phyloP scores from a whole-genome alignment of 2,113 vertebrate species.

The Pachyramphus minor region DNA sequence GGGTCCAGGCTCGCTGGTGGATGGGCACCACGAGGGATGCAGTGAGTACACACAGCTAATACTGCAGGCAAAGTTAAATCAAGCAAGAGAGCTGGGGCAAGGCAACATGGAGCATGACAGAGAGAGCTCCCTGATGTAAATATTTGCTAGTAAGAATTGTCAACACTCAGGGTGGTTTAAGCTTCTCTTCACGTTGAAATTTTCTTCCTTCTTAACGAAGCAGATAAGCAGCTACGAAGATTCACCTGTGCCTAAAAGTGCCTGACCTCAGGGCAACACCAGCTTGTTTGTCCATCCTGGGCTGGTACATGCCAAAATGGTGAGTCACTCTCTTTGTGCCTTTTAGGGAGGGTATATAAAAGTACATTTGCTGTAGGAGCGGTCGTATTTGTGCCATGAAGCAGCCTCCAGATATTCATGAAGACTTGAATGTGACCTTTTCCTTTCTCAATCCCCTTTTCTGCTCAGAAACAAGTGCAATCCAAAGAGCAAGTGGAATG shows the following conservation, averaged over 20 bases:
- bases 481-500: neutral
- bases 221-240: neutral
- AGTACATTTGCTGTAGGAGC: neutral
- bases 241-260: neutral
- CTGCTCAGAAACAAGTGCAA: neutral
- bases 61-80: neutral
- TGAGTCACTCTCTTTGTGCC: neutral
- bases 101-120: neutral
- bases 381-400: neutral
- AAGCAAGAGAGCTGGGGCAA: neutral
- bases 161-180: neutral
- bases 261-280: neutral
- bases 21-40: neutral
- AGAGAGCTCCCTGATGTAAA: neutral
- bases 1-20: neutral
- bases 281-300: neutral
- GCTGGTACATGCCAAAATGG: neutral
- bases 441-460: neutral
- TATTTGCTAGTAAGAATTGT: neutral
- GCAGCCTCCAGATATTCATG: neutral
- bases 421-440: neutral
- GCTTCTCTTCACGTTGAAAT: neutral
- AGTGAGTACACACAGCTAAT: neutral
- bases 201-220: neutral
- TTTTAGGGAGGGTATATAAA: neutral